Base-by-base conservation (phyloP, 1,140 invertebrate species). In the Colletes gigas region DNA sequence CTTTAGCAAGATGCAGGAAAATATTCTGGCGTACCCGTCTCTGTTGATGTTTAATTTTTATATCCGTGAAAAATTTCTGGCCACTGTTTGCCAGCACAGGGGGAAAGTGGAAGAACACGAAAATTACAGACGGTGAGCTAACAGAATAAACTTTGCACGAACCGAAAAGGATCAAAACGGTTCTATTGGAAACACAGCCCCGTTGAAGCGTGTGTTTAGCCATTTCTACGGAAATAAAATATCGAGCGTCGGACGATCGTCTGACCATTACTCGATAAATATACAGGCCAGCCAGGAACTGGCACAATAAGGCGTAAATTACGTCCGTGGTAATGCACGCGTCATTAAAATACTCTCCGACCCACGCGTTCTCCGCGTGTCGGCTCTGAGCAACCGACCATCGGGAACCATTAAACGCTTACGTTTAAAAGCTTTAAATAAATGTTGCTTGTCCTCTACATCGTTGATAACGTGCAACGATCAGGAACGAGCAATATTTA, bases 301-400 rank as follows among this genome's bases (percentile, higher is more conserved):
- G 59, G 44, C 68, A 71, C 76, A 78, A 78, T 78, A 30, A 71
- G 68, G 19, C 59, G 68, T 78, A 78, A 78, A 78, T 78, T 78
- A 78, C 76, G 68, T 55, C 19, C 50, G 76, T 14, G 68, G 30
- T 44, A 71, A 62, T 41, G 44, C 30, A 14, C n/a, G 68, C 47
- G 76, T 78, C 68, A 63, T 78, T 78, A 78, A 78, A 78, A 72
- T 44, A 47, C 76, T 72, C 68, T 47, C 44, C 50, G 68, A 63
- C 68, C 76, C 68, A 78, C 76, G 52, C 68, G 76, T 63, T 63
- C 50, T 50, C 7, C 52, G 14, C 44, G 65, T 19, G 30, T n/a
- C 41, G 12, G 39, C 63, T 41, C 3, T 47, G 47, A 21, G 5
- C 19, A 6, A 21, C 7, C 44, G n/a, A 21, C 17, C 57, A 30